Conservation (phyloP, 2,888 invertebrate genomes). For the Cephus pulcher region DNA sequence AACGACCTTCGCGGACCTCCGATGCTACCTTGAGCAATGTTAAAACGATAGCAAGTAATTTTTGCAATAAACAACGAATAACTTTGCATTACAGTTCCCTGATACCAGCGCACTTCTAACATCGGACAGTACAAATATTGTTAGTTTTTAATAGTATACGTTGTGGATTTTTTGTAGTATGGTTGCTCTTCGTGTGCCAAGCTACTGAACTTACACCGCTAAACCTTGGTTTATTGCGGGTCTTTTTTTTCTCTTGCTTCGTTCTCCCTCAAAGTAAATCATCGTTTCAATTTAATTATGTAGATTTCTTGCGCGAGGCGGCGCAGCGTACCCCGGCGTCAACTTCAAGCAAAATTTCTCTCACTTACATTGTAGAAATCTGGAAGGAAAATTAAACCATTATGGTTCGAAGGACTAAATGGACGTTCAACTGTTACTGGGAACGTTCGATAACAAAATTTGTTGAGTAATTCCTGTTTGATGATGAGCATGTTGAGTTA, state of each 20-base stretch:
- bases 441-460: background rate
- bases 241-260: conserved; percentile 28
- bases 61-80: background rate
- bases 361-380: conserved; percentile 60
- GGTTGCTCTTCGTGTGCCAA: conserved; percentile 46
- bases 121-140: conserved; percentile 61
- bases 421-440: background rate
- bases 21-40: conserved; percentile 1
- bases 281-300: conserved; percentile 27
- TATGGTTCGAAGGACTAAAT: background rate
- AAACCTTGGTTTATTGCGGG: conserved; percentile 32
- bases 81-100: conserved; percentile 50
- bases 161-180: conserved; percentile 52
- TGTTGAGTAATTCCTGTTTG: background rate
- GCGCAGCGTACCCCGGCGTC: conserved; percentile 44
- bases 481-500: background rate
- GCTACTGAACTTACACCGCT: conserved; percentile 53
- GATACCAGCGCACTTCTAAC: conserved; percentile 60
- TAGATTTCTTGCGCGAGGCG: conserved; percentile 34
- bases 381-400: conserved; percentile 39
- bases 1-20: background rate
- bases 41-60: background rate
- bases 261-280: conserved; percentile 31
- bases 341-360: conserved; percentile 54
- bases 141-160: conserved; percentile 60